Conservation (phyloP, 1,140 invertebrate species). For the Bombus haemorrhoidalis region DNA sequence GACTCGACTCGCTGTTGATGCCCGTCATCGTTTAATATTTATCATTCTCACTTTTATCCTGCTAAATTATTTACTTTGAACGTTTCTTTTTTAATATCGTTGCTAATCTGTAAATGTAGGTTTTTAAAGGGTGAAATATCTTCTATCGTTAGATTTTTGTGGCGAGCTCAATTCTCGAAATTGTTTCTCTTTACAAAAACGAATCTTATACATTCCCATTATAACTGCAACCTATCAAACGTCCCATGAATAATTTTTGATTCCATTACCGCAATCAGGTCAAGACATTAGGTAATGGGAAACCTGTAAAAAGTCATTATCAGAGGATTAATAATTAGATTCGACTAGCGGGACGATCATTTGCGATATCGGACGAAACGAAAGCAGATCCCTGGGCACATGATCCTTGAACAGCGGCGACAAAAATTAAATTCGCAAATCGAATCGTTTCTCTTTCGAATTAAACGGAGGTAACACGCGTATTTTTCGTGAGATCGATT, state of each 20-base stretch:
- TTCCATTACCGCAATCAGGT: neutral
- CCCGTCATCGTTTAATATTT: neutral
- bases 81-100: neutral
- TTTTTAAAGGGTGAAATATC: too few relatives aligned
- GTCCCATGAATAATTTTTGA: neutral
- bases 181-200: neutral
- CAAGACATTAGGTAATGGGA: neutral
- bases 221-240: neutral
- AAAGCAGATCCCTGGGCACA: neutral
- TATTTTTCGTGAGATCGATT: neutral
- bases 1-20: neutral
- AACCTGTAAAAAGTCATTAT: neutral
- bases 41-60: neutral
- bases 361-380: neutral
- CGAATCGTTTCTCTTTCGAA: neutral
- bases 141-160: too few relatives aligned
- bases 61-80: neutral
- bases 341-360: neutral
- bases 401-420: neutral
- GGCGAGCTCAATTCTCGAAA: too few relatives aligned
- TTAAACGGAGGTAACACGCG: neutral
- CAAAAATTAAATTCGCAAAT: neutral
- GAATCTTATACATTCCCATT: neutral
- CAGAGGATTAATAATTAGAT: neutral
- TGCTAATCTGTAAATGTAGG: neutral